Evolutionary conservation across 2,113 vertebrate genomes (phyloP).

Genomic region (Zonotrichia leucophrys): DNA sequence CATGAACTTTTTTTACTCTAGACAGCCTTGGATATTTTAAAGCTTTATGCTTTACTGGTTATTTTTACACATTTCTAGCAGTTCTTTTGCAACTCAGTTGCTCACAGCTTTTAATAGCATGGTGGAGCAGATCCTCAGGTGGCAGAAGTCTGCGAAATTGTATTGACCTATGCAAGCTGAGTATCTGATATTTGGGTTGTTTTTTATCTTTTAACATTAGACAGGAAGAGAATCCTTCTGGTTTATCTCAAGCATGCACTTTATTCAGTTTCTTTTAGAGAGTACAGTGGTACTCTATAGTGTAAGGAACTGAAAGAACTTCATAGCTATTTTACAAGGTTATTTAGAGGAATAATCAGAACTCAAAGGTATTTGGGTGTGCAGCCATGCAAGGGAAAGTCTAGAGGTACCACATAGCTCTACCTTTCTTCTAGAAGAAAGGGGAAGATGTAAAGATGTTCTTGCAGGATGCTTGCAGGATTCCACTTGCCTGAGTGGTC

Average conservation of each 20-base stretch:
- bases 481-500: background rate
- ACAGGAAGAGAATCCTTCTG: background rate
- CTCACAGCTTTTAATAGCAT: background rate
- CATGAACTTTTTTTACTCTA: background rate
- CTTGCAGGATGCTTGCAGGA: background rate
- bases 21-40: background rate
- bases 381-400: background rate
- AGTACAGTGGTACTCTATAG: background rate
- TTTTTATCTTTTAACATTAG: background rate
- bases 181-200: background rate
- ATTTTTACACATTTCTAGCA: background rate
- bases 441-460: background rate
- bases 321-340: background rate
- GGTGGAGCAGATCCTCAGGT: background rate
- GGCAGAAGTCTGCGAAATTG: background rate
- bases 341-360: background rate
- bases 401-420: background rate
- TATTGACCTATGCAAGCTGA: background rate
- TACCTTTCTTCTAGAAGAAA: background rate
- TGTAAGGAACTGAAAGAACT: background rate
- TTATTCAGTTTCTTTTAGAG: background rate
- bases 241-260: background rate
- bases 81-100: accelerated
- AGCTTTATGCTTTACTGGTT: background rate
- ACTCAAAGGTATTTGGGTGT: background rate